A percentile compares a stretch with the other conserved stretches of the same genome.
Evolutionary conservation across 2,113 vertebrate genomes (phyloP).

Genomic region (Pterocles gutturalis): DNA sequence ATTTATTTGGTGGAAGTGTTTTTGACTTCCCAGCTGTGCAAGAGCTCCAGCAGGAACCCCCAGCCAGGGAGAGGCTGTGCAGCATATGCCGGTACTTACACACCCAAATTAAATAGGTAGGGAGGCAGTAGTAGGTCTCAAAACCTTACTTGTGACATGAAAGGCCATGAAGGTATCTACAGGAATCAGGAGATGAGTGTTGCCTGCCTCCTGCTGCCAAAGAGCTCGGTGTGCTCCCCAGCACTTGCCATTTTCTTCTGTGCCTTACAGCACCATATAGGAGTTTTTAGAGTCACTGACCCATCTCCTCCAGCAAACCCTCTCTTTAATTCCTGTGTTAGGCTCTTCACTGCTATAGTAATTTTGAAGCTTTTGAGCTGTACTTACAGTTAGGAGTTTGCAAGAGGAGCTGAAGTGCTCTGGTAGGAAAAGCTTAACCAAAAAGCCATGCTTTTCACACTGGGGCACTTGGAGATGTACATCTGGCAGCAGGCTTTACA

Average conservation of each 20-base stretch:
- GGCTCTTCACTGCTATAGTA: not conserved
- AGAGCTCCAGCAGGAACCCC: not conserved
- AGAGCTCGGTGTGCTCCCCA: not conserved
- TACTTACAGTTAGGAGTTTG: not conserved
- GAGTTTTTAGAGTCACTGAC: not conserved
- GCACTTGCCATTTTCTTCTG: not conserved
- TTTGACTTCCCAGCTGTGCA: not conserved
- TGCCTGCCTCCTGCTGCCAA: not conserved
- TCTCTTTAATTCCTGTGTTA: not conserved
- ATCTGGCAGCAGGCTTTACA: not conserved
- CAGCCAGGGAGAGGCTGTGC: rapidly evolving
- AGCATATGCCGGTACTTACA: rapidly evolving
- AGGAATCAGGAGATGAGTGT: not conserved
- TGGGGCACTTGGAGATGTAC: not conserved
- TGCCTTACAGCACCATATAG: not conserved
- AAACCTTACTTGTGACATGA: not conserved
- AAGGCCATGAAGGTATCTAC: not conserved
- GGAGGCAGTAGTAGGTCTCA: not conserved
- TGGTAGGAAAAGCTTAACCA: not conserved
- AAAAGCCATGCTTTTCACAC: not conserved
- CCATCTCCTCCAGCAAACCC: not conserved
- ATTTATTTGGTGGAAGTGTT: not conserved
- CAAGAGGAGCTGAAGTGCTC: not conserved
- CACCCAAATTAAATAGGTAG: not conserved
- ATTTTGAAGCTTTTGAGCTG: not conserved